Evolutionary conservation across 2,797 vertebrate species (phyloP).

Genomic region (Allobates femoralis): DNA sequence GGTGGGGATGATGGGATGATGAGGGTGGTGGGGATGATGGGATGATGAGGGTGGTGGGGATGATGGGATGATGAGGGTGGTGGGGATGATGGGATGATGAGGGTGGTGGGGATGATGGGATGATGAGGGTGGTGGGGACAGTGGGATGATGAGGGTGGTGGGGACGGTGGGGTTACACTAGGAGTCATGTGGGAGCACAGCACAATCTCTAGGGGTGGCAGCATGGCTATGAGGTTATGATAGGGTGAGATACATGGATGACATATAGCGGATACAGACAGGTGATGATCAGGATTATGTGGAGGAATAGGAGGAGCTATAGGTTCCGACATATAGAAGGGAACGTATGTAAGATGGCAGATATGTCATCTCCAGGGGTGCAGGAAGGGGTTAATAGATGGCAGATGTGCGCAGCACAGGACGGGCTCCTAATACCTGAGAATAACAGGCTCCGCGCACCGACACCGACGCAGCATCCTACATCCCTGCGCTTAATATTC

Average conservation of each 20-base stretch:
- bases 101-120: no score
- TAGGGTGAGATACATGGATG: not conserved
- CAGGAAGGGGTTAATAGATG: not conserved
- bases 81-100: no score
- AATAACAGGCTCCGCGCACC: not conserved
- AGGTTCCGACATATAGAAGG: not conserved
- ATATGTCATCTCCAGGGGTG: not conserved
- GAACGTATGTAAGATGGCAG: not conserved
- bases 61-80: no score
- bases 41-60: no score
- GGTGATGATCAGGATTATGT: not conserved
- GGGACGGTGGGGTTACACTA: no score
- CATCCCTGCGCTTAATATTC: slow-evolving; percentile 45
- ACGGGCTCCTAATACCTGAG: not conserved
- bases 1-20: no score
- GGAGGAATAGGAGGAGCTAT: slow-evolving; percentile 7
- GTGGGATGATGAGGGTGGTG: no score
- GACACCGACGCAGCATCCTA: not conserved
- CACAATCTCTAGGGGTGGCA: no score
- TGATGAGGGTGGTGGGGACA: no score
- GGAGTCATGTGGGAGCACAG: no score
- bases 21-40: no score
- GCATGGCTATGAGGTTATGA: not conserved
- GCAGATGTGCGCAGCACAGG: not conserved
- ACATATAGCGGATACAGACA: not conserved